Conservation (phyloP, 1,140 invertebrate genomes). For the Batillaria attramentaria region DNA sequence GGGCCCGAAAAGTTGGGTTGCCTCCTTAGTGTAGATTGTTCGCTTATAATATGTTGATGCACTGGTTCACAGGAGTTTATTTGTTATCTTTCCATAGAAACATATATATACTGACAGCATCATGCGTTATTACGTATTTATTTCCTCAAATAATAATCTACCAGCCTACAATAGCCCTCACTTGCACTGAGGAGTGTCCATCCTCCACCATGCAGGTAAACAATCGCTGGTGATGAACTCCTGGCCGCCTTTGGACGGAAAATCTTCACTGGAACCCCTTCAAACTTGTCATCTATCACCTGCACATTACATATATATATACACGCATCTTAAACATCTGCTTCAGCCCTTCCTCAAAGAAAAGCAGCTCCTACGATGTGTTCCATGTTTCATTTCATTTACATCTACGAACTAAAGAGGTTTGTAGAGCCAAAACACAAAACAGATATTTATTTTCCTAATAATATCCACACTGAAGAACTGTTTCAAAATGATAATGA, state of each 20-base stretch:
- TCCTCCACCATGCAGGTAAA: conserved; percentile 46
- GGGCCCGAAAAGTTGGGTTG: no score
- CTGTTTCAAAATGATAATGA: no score
- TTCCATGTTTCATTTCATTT: not conserved
- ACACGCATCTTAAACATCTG: not conserved
- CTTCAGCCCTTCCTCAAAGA: not conserved
- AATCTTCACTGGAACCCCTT: conserved; percentile 42
- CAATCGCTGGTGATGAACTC: conserved; percentile 26
- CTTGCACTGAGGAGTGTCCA: conserved; percentile 36
- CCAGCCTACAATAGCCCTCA: not conserved
- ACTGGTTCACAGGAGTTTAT: not conserved
- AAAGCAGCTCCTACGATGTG: not conserved
- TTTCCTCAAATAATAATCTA: no score
- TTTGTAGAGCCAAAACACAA: not conserved
- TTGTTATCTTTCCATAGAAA: not conserved
- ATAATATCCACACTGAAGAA: not conserved
- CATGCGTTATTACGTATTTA: no score
- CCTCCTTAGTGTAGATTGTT: not conserved
- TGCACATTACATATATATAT: conserved; percentile 20
- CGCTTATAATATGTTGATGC: no score
- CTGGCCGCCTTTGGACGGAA: conserved; percentile 29
- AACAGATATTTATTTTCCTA: not conserved
- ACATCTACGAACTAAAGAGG: not conserved
- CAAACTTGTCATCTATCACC: conserved; percentile 35
- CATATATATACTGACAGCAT: not conserved